These are phyloP conservation scores for Triplophysa rosa DNA, from an alignment of 2,113 vertebrate species.

Conservation along the genomic window DNA sequence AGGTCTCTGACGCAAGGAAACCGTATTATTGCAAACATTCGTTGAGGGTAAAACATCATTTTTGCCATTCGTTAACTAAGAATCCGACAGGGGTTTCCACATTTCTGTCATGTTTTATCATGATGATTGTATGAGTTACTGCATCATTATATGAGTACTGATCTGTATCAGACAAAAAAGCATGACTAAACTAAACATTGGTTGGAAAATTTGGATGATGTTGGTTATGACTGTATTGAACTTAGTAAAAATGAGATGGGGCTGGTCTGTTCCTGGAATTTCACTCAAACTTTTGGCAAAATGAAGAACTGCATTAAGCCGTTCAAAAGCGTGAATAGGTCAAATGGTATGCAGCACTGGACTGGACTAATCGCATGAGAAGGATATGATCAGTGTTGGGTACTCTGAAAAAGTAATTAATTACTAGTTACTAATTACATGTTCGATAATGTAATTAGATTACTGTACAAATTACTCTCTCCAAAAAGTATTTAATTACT, in stretches of 20 bases:
- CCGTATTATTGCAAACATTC: slow-evolving; percentile 66
- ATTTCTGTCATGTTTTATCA: not conserved
- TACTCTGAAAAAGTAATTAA: no score
- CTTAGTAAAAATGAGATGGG: not conserved
- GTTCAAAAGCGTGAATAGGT: no score
- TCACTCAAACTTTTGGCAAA: not conserved
- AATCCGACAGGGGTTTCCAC: slow-evolving; percentile 12
- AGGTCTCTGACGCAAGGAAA: slow-evolving; percentile 47
- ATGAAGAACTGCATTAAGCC: not conserved
- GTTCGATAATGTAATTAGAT: no score
- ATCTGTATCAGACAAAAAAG: not conserved
- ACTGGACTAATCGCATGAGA: no score
- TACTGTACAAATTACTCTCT: no score
- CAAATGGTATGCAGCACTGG: no score
- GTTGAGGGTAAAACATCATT: slow-evolving; percentile 55
- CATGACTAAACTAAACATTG: not conserved
- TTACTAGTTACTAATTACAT: no score
- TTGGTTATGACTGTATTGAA: not conserved
- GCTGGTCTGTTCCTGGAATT: slow-evolving; percentile 26
- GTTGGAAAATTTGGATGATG: slow-evolving; percentile 20
- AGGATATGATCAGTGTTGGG: no score
- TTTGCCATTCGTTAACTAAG: not conserved
- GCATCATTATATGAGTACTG: not conserved
- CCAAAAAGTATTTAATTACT: no score
- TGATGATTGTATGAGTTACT: not conserved